Percentiles rank a stretch among this genome's conserved stretches.
phyloP scores from a whole-genome alignment of 2,797 vertebrate genomes.

The Hippopotamyrus pictus region DNA sequence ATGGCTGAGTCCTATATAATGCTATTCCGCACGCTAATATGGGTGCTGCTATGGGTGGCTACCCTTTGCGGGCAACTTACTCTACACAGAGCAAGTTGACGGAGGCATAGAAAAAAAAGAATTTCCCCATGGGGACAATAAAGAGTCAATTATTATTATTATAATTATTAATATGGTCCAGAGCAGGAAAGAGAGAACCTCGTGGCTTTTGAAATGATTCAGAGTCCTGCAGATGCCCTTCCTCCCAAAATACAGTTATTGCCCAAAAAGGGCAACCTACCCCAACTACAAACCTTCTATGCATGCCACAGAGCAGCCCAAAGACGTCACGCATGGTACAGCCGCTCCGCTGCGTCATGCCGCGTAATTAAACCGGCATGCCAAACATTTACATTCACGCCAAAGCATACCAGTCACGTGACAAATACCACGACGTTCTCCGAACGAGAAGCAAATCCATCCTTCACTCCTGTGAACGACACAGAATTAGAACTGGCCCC shows the following conservation, averaged over 20 bases:
- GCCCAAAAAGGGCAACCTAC: neutral
- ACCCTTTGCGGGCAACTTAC: no score
- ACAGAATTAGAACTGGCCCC: neutral
- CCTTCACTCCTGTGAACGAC: neutral
- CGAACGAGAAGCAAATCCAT: neutral
- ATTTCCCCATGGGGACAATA: no score
- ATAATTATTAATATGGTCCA: slow-evolving; percentile 27
- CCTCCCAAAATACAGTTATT: neutral
- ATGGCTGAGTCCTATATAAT: slow-evolving; percentile 21
- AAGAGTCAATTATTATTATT: no score
- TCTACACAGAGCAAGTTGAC: no score
- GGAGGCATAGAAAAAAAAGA: no score
- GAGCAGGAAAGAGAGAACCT: slow-evolving; percentile 29
- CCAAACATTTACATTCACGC: neutral
- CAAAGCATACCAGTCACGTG: neutral
- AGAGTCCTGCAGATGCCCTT: slow-evolving; percentile 27
- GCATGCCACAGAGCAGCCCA: neutral
- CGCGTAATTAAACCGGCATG: neutral
- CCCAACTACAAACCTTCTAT: neutral
- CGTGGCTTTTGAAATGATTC: slow-evolving; percentile 41
- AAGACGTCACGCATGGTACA: neutral
- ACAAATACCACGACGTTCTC: neutral
- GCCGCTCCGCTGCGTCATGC: neutral
- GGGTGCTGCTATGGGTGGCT: neutral
- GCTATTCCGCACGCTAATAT: slow-evolving; percentile 32